A percentile compares a stretch with the other conserved stretches of the same genome.
phyloP scores from a whole-genome alignment of 2,888 invertebrate species.

The Galeopsomyia nigrocyanea region DNA sequence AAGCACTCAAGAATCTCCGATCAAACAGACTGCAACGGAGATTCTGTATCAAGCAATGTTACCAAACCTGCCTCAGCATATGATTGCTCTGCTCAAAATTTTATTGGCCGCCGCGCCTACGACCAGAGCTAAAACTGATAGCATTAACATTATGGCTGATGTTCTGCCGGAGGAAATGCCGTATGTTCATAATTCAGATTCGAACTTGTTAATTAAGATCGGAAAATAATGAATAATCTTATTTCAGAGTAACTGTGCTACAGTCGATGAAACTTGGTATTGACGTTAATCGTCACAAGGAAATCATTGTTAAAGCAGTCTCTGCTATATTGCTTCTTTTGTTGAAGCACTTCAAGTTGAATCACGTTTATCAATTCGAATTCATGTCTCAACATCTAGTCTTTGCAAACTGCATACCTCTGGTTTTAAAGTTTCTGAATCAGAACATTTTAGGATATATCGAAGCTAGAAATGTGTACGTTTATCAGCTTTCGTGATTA shows the following conservation, averaged over 20 bases:
- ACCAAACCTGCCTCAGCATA: slow-evolving; percentile 96
- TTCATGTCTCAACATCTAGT: slow-evolving; percentile 99
- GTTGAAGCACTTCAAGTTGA: slow-evolving; percentile 96
- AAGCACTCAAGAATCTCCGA: slow-evolving; percentile 84
- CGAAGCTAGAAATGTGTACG: slow-evolving; percentile 89
- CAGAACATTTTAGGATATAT: slow-evolving; percentile 97
- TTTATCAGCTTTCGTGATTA: slow-evolving; percentile 45
- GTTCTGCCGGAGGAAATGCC: slow-evolving; percentile 98
- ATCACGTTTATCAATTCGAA: slow-evolving; percentile 99
- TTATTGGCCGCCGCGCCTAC: slow-evolving; percentile 97
- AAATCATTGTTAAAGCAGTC: slow-evolving; percentile 97
- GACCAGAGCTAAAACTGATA: slow-evolving; percentile 98
- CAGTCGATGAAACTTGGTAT: slow-evolving; percentile 96
- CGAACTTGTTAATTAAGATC: slow-evolving; percentile 18
- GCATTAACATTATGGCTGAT: slow-evolving; percentile 98
- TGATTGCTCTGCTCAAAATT: slow-evolving; percentile 97
- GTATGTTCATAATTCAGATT: slow-evolving; percentile 68
- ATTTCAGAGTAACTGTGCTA: slow-evolving; percentile 84
- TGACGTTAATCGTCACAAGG: slow-evolving; percentile 98
- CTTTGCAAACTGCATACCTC: slow-evolving; percentile 98
- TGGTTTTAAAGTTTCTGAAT: slow-evolving; percentile 98
- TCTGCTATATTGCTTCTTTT: slow-evolving; percentile 91
- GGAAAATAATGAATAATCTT: slow-evolving; percentile 27
- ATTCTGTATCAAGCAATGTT: slow-evolving; percentile 93
- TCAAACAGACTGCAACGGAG: slow-evolving; percentile 88